Conservation (phyloP, 2,888 invertebrate genomes). For the Drosophila anomalipes region DNA sequence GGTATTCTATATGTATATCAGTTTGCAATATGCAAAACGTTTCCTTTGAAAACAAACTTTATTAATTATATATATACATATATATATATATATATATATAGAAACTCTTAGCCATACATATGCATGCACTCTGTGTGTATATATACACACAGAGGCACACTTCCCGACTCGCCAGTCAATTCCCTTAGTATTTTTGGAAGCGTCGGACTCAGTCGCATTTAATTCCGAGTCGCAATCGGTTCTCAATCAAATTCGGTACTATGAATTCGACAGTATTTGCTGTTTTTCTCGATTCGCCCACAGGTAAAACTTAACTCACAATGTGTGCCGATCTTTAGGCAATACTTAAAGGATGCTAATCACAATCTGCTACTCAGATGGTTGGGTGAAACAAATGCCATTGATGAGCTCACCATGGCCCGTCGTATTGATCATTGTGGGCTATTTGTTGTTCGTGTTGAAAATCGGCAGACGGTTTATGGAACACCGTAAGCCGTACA, state of each 20-base stretch:
- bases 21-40: neutral
- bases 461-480: slow-evolving; percentile 91
- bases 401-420: slow-evolving; percentile 90
- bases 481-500: slow-evolving; percentile 90
- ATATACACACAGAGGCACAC: neutral
- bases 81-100: neutral
- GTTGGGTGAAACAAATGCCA: slow-evolving; percentile 83
- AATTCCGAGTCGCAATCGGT: neutral
- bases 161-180: neutral
- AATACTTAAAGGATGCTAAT: neutral
- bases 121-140: neutral
- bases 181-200: too few species aligned
- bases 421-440: slow-evolving; percentile 87
- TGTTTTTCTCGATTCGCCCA: neutral
- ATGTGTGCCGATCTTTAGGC: neutral
- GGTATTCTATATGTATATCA: neutral
- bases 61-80: neutral
- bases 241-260: neutral
- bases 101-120: neutral
- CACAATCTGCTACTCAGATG: slow-evolving; percentile 38
- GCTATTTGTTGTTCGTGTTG: slow-evolving; percentile 90
- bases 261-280: slow-evolving; percentile 16
- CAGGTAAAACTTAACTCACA: slow-evolving; percentile 7
- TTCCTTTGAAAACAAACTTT: neutral
- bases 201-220: slow-evolving; percentile 2